Evolutionary conservation across 1,140 invertebrate species (phyloP).

Genomic region (Platyscapa corneri): DNA sequence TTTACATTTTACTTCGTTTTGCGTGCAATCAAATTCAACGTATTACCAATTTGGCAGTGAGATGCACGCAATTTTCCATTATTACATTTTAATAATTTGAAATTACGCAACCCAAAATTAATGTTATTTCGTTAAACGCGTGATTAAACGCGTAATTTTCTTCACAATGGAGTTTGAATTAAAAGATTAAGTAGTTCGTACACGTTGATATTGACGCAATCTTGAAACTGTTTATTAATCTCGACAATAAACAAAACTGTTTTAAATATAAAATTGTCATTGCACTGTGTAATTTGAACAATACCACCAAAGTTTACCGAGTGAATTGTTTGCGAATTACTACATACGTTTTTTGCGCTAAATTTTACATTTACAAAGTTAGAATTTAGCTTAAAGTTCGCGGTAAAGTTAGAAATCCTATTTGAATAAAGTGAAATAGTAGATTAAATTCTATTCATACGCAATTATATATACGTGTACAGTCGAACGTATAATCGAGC

Average conservation of each 20-base stretch:
- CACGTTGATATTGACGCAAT: neutral
- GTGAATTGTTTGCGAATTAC: neutral
- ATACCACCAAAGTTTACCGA: neutral
- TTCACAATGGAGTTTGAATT: neutral
- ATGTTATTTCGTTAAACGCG: neutral
- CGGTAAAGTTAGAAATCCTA: neutral
- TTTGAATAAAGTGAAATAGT: neutral
- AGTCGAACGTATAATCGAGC: neutral
- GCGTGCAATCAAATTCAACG: neutral
- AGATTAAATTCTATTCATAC: neutral
- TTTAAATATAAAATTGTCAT: neutral
- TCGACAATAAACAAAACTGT: neutral
- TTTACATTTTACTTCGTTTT: neutral
- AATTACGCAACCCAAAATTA: neutral
- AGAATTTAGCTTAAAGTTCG: neutral
- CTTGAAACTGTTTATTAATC: neutral
- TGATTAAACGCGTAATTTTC: neutral
- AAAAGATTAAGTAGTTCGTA: neutral
- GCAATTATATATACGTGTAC: neutral
- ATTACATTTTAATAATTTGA: neutral
- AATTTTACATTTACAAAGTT: conserved; percentile 2
- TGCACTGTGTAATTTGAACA: neutral
- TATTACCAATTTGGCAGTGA: neutral
- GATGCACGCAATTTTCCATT: neutral
- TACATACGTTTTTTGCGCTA: neutral